Conservation (phyloP, 2,113 vertebrate species). For the Petromus typicus region DNA sequence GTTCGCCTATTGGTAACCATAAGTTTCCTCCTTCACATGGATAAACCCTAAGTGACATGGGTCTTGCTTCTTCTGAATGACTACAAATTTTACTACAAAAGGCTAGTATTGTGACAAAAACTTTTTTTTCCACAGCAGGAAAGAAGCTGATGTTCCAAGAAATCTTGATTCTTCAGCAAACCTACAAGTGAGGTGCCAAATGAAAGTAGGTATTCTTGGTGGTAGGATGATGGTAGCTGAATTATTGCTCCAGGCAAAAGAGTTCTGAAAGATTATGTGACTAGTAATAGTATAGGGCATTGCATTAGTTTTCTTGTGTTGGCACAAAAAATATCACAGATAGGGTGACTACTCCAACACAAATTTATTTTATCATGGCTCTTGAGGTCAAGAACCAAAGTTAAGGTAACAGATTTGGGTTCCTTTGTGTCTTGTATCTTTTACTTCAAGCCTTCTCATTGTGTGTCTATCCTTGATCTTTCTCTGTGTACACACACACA, state of each 20-base stretch:
- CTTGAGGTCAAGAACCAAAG: background rate
- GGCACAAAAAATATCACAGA: background rate
- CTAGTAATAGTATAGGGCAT: background rate
- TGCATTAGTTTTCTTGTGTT: background rate
- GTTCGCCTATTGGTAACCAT: background rate
- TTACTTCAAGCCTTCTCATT: background rate
- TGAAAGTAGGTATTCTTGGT: background rate
- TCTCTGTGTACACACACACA: background rate
- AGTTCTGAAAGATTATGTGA: background rate
- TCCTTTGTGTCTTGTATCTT: background rate
- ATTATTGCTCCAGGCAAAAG: background rate
- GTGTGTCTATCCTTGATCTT: background rate
- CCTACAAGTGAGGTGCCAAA: background rate
- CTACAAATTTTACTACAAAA: background rate
- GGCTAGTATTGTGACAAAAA: background rate
- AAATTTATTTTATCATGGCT: background rate
- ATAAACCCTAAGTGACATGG: background rate
- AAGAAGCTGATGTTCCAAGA: background rate
- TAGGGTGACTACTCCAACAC: background rate
- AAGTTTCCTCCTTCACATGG: background rate
- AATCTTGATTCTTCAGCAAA: background rate
- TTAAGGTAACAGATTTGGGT: background rate
- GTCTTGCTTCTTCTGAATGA: background rate
- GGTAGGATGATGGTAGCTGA: background rate
- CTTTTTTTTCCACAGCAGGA: background rate